Conservation (phyloP, 2,113 vertebrate species). For the Axis porcinus region DNA sequence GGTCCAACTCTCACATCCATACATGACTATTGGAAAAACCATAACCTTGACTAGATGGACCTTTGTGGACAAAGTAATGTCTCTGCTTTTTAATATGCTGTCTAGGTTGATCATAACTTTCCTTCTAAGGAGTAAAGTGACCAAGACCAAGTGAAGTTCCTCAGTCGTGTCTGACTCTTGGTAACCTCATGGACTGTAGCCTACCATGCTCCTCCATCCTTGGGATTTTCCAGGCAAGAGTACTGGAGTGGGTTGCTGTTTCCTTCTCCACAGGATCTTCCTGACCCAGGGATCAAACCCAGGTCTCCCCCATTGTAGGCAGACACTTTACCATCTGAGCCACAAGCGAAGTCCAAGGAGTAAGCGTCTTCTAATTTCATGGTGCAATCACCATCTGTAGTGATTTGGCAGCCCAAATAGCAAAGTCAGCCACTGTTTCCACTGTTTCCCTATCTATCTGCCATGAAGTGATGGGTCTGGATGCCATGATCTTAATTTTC, state of each 20-base stretch:
- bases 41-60: not conserved
- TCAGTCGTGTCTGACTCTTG: not conserved
- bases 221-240: not conserved
- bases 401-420: not conserved
- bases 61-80: not conserved
- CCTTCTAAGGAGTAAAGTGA: not conserved
- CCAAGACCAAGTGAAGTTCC: not conserved
- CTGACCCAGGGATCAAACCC: not conserved
- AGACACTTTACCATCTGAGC: not conserved
- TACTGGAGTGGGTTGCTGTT: not conserved
- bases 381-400: not conserved
- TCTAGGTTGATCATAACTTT: not conserved
- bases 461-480: not conserved
- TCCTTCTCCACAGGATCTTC: not conserved
- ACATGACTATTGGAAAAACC: not conserved
- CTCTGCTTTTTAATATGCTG: not conserved
- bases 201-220: not conserved
- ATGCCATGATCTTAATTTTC: not conserved
- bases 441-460: not conserved
- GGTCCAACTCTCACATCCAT: not conserved
- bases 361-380: not conserved
- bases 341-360: not conserved
- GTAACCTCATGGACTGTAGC: not conserved
- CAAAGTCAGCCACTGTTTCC: not conserved
- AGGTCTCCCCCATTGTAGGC: not conserved